Evolutionary conservation across 1,140 invertebrate genomes (phyloP).

Genomic region (Mylabris phalerata): DNA sequence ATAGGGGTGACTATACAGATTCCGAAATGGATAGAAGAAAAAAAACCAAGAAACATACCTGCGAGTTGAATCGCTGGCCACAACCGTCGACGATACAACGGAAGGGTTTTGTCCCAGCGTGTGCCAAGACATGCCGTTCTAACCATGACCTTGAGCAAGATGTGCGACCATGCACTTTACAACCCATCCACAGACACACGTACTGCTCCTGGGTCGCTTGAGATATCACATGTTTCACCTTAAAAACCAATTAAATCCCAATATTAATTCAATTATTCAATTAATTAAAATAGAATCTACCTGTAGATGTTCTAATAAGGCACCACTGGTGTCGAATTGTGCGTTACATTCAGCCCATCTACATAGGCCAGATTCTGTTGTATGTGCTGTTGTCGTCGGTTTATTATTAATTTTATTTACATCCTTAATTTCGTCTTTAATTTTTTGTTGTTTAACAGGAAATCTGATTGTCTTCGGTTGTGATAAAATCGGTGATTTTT

Average conservation of each 20-base stretch:
- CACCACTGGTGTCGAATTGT: slow-evolving; percentile 66
- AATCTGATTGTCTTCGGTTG: slow-evolving; percentile 72
- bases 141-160: slow-evolving; percentile 90
- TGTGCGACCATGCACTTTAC: slow-evolving; percentile 88
- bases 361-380: slow-evolving; percentile 55
- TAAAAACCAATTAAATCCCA: slow-evolving; percentile 29
- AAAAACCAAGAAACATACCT: slow-evolving; percentile 52
- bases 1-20: neutral
- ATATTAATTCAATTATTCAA: no score
- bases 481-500: slow-evolving; percentile 58
- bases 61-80: slow-evolving; percentile 82
- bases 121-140: slow-evolving; percentile 83
- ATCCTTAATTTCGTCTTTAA: slow-evolving; percentile 26
- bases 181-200: slow-evolving; percentile 85
- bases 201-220: slow-evolving; percentile 76
- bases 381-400: slow-evolving; percentile 15
- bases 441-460: slow-evolving; percentile 49
- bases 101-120: slow-evolving; percentile 91
- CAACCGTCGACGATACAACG: slow-evolving; percentile 93
- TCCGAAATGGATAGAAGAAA: neutral
- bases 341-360: slow-evolving; percentile 79
- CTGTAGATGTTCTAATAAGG: slow-evolving; percentile 85
- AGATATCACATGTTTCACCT: slow-evolving; percentile 75
- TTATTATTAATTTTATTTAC: neutral
- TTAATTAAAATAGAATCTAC: slow-evolving; percentile 39